Conservation (phyloP, 2,797 vertebrate species). For the Babyrousa celebensis region DNA sequence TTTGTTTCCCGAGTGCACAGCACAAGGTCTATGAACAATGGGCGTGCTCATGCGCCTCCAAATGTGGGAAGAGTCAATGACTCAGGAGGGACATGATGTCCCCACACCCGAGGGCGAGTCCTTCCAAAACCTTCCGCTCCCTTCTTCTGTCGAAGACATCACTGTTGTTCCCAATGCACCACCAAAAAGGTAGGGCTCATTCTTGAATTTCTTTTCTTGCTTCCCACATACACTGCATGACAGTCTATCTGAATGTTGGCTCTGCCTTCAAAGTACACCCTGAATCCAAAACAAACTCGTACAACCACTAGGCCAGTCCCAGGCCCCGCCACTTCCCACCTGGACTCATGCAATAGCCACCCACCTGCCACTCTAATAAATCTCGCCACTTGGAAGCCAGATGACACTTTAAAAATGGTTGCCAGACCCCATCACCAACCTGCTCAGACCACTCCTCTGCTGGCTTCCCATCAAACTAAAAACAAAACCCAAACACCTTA, state of each 20-base stretch:
- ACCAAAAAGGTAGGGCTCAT: neutral
- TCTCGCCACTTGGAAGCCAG: neutral
- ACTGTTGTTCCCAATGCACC: rapidly evolving
- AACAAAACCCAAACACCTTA: neutral
- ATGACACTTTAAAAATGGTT: neutral
- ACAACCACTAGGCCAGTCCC: too few relatives aligned
- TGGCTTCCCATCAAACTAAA: neutral
- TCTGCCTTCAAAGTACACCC: neutral
- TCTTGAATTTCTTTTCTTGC: neutral
- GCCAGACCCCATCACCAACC: neutral
- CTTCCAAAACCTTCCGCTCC: neutral
- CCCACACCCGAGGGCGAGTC: neutral
- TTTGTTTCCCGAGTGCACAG: neutral
- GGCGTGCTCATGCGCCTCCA: neutral
- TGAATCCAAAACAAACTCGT: neutral
- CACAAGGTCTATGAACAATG: rapidly evolving
- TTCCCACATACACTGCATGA: rapidly evolving
- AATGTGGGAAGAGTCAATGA: rapidly evolving
- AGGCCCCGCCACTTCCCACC: neutral
- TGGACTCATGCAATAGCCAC: rapidly evolving
- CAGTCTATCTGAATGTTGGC: neutral
- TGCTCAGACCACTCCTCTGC: rapidly evolving
- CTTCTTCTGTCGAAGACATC: neutral
- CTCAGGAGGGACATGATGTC: neutral
- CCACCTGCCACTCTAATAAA: neutral